phyloP scores from a whole-genome alignment of 53 echinoderm and acorn worm species.

The Pentamera pediparva region DNA sequence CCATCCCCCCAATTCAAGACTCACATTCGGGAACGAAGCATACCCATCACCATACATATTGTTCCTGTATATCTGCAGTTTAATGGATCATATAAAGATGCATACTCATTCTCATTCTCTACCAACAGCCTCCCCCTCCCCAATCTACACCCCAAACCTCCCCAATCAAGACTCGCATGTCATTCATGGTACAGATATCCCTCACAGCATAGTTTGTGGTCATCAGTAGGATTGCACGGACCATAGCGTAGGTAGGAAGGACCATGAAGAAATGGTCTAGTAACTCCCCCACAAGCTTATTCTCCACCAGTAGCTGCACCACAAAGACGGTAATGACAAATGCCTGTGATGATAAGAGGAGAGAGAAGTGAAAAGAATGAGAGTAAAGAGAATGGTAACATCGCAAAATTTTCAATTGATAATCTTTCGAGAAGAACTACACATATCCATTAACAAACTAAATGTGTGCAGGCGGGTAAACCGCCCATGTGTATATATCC shows the following conservation, averaged over 20 bases:
- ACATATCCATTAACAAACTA: too few relatives aligned
- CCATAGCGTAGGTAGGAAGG: slow-evolving; percentile 76
- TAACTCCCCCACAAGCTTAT: slow-evolving; percentile 40
- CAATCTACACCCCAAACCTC: neutral
- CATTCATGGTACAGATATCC: slow-evolving; percentile 5
- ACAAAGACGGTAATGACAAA: slow-evolving; percentile 77
- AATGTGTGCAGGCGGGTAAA: too few relatives aligned
- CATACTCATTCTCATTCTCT: too few relatives aligned
- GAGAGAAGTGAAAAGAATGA: neutral
- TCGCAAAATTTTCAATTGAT: too few relatives aligned
- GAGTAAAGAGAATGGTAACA: too few relatives aligned
- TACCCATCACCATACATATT: too few relatives aligned
- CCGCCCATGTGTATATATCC: too few relatives aligned
- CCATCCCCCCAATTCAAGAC: too few relatives aligned
- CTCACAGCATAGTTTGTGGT: slow-evolving; percentile 61
- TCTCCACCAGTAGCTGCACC: slow-evolving; percentile 49
- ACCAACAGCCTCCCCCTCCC: neutral
- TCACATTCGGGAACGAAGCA: too few relatives aligned
- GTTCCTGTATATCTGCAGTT: too few relatives aligned
- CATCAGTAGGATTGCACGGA: slow-evolving; percentile 60
- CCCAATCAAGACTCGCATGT: slow-evolving; percentile 9
- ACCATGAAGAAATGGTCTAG: slow-evolving; percentile 79
- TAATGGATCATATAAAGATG: too few relatives aligned
- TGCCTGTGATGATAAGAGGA: slow-evolving; percentile 35
- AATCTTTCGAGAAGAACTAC: too few relatives aligned